Evolutionary conservation across 2,113 vertebrate species (phyloP).

Genomic region (Accipiter cooperii): DNA sequence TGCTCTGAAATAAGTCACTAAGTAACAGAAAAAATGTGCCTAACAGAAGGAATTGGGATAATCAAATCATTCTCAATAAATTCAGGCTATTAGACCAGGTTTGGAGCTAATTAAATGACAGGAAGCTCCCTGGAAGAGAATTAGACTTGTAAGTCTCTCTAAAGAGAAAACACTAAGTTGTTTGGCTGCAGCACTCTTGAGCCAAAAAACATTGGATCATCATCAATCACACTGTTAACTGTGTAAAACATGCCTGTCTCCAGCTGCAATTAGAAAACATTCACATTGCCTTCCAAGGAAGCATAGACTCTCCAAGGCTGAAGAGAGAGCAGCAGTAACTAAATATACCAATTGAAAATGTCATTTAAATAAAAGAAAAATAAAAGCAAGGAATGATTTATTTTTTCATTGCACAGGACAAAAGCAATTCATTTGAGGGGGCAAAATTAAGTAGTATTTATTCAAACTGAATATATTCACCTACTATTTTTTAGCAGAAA

Average conservation of each 20-base stretch:
- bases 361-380: background rate
- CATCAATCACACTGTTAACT: background rate
- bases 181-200: background rate
- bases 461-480: background rate
- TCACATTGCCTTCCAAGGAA: slow-evolving; percentile 11
- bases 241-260: background rate
- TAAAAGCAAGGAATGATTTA: background rate
- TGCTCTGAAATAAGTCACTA: background rate
- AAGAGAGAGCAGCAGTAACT: background rate
- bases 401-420: background rate
- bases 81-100: background rate
- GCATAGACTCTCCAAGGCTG: background rate
- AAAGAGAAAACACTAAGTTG: background rate
- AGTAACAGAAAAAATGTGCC: background rate
- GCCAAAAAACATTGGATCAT: background rate
- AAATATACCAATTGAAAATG: background rate
- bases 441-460: background rate
- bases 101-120: background rate
- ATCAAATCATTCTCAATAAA: background rate
- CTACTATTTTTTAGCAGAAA: background rate
- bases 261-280: background rate
- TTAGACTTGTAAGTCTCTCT: background rate
- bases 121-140: background rate
- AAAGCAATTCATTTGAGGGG: background rate
- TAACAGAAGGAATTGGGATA: background rate